Percentiles rank a stretch among this genome's conserved stretches.
Conservation (phyloP, 2,113 vertebrate species). For the Pyrgilauda ruficollis region DNA sequence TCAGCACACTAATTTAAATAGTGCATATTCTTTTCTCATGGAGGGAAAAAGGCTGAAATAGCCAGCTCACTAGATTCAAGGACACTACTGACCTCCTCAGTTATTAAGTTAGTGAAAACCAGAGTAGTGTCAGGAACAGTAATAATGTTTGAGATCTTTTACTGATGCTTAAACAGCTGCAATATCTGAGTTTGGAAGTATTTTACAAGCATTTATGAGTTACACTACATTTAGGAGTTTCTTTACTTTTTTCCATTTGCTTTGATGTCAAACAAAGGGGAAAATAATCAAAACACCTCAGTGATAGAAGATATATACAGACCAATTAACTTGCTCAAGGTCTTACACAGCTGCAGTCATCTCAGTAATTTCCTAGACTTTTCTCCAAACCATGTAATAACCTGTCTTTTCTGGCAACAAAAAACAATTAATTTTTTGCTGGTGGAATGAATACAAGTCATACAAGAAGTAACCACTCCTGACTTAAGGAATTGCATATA, state of each 20-base stretch:
- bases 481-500: neutral
- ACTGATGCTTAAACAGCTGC: neutral
- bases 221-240: neutral
- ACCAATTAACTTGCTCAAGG: neutral
- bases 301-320: neutral
- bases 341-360: neutral
- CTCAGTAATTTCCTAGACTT: neutral
- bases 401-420: rapidly evolving
- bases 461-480: neutral
- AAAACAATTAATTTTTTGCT: neutral
- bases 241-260: neutral
- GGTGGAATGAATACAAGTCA: neutral
- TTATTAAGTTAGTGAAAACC: neutral
- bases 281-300: neutral
- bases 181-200: neutral
- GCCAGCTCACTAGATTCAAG: neutral
- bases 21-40: neutral
- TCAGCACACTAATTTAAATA: neutral
- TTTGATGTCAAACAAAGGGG: neutral
- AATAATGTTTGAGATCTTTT: neutral
- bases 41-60: neutral
- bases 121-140: neutral
- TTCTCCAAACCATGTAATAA: neutral
- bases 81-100: neutral
- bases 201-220: neutral